Evolutionary conservation across 1,140 invertebrate genomes (phyloP).

Genomic region (Bombus haemorrhoidalis): DNA sequence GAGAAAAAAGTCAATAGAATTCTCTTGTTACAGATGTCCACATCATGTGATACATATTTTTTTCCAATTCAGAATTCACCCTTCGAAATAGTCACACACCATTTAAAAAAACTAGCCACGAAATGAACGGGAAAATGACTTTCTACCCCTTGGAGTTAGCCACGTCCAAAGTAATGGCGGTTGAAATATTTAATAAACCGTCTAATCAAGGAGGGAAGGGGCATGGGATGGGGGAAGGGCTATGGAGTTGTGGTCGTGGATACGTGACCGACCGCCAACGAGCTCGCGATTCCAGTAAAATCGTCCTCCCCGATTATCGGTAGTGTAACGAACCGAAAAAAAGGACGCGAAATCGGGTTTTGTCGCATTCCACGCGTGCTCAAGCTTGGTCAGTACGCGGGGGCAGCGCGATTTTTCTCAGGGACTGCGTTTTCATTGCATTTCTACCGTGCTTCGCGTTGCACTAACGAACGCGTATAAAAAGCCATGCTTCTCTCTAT

Average conservation of each 20-base stretch:
- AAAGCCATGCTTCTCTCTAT: neutral
- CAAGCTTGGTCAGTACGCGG: neutral
- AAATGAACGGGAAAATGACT: neutral
- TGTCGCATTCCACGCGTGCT: slow-evolving; percentile 29
- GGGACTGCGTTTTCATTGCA: slow-evolving; percentile 28
- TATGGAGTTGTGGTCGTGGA: neutral
- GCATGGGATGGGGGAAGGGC: neutral
- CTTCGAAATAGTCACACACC: neutral
- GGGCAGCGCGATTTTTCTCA: slow-evolving; percentile 26
- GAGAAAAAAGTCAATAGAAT: neutral
- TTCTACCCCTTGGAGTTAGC: neutral
- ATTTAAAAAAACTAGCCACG: neutral
- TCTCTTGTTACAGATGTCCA: neutral
- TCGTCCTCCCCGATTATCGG: slow-evolving; percentile 29
- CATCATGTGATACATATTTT: neutral
- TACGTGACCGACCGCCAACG: slow-evolving; percentile 36
- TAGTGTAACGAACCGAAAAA: slow-evolving; percentile 35
- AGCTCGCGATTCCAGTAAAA: slow-evolving; percentile 31
- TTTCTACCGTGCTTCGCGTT: slow-evolving; percentile 11
- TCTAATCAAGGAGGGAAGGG: neutral
- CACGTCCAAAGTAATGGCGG: slow-evolving; percentile 5
- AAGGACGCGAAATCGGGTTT: slow-evolving; percentile 33
- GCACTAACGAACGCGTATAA: slow-evolving; percentile 20
- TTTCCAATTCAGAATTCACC: neutral
- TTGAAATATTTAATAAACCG: slow-evolving; percentile 24